Evolutionary conservation across 2,113 vertebrate species (phyloP).

Genomic region (Lampris incognitus): DNA sequence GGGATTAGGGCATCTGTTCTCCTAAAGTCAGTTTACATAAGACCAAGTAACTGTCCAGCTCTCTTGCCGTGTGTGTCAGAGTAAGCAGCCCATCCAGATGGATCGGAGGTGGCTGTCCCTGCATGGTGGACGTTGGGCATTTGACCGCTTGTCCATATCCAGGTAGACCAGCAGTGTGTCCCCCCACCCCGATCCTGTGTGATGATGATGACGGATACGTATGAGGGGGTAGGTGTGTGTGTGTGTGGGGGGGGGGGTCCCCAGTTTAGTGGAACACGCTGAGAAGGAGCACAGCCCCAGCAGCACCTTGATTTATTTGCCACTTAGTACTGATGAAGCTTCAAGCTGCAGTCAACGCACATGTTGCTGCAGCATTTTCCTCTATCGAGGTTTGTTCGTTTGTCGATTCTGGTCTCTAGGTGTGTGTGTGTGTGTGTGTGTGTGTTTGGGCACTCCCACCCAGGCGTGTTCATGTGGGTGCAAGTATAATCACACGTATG

Average conservation of each 20-base stretch:
- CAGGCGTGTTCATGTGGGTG: not conserved
- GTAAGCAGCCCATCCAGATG: not conserved
- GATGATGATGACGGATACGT: conserved; percentile 20
- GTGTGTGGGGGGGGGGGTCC: conserved; percentile 1
- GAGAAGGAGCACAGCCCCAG: conserved; percentile 83
- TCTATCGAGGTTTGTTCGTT: conserved; percentile 81
- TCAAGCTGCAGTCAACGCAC: conserved; percentile 91
- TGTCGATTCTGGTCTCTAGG: conserved; percentile 63
- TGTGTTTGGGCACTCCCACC: conserved; percentile 7
- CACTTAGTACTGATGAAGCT: conserved; percentile 98
- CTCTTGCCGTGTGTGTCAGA: not conserved
- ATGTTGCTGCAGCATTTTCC: conserved; percentile 92
- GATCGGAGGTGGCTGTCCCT: not conserved
- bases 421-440: conserved; percentile 24
- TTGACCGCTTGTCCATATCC: not conserved
- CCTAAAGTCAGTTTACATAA: conserved; percentile 35
- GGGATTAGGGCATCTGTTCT: conserved; percentile 23
- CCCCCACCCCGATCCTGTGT: conserved; percentile 63
- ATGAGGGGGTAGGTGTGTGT: conserved; percentile 27
- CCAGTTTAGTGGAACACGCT: conserved; percentile 86
- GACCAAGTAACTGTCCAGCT: not conserved
- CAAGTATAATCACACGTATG: not conserved
- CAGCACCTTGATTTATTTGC: conserved; percentile 94
- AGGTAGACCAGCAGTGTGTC: not conserved
- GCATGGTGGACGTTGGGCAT: not conserved